A percentile compares a stretch with the other conserved stretches of the same genome.
phyloP scores from a whole-genome alignment of 2,888 invertebrate species.

The Dendrolimus houi region DNA sequence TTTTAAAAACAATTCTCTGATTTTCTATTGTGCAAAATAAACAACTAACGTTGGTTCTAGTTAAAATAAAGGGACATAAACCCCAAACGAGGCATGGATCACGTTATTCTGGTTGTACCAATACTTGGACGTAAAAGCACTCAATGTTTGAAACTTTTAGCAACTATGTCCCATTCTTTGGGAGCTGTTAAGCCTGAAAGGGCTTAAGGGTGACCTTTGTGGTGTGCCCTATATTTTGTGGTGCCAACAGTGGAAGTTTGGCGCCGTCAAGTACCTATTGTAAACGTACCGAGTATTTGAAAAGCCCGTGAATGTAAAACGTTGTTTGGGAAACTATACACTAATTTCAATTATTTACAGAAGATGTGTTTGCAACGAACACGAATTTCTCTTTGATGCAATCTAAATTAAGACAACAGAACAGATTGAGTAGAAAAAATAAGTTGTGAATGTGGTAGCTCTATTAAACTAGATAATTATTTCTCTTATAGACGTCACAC shows the following conservation, averaged over 20 bases:
- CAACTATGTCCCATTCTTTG: conserved; percentile 59
- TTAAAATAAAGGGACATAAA: neutral
- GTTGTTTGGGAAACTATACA: no score
- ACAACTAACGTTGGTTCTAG: neutral
- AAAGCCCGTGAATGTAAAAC: no score
- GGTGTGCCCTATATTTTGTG: conserved; percentile 48
- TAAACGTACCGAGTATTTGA: neutral
- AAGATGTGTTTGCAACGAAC: no score
- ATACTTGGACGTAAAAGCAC: conserved; percentile 57
- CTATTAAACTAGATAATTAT: no score
- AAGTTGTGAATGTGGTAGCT: no score
- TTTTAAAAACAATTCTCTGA: no score
- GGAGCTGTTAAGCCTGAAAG: conserved; percentile 44
- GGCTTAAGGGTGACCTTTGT: conserved; percentile 59
- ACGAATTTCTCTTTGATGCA: no score
- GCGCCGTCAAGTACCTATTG: conserved; percentile 15
- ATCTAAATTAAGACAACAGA: no score
- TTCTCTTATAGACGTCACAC: no score
- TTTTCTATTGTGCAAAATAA: no score
- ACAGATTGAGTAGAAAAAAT: no score
- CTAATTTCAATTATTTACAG: no score
- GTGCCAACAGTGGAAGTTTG: conserved; percentile 40
- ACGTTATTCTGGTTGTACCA: conserved; percentile 3
- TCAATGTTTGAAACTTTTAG: conserved; percentile 70
- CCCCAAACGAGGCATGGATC: neutral